Percentiles rank a stretch among this genome's conserved stretches.
These are phyloP conservation scores for Pseudopleuronectes americanus DNA, from an alignment of 2,797 vertebrate genomes.

Conservation along the genomic window DNA sequence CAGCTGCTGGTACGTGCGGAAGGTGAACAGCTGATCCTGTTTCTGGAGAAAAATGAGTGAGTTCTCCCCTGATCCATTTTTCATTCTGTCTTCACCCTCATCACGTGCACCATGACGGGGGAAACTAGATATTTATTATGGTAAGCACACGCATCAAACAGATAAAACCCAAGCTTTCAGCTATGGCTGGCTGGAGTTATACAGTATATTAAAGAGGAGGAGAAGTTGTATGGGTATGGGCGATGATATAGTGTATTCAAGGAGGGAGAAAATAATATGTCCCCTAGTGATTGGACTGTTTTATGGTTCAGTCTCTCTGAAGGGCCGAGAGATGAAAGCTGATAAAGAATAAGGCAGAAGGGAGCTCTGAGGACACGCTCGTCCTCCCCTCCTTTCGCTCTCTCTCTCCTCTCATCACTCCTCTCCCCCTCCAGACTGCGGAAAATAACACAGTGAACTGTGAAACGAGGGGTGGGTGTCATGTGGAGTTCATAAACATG, in stretches of 20 bases:
- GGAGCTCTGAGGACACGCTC: conserved; percentile 51
- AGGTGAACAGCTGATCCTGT: conserved; percentile 85
- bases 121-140: conserved; percentile 38
- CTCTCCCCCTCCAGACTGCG: conserved; percentile 39
- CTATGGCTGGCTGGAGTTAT: conserved; percentile 31
- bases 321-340: conserved; percentile 72
- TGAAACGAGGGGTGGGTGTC: conserved; percentile 50
- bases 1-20: conserved; percentile 85
- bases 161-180: conserved; percentile 28
- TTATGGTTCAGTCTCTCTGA: conserved; percentile 70
- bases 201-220: conserved; percentile 34
- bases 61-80: conserved; percentile 62
- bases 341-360: conserved; percentile 65
- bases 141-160: conserved; percentile 44
- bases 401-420: conserved; percentile 49
- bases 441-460: conserved; percentile 58
- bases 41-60: conserved; percentile 95
- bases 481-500: conserved; percentile 64
- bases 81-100: conserved; percentile 8
- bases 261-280: conserved; percentile 69
- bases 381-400: conserved; percentile 41
- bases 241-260: conserved; percentile 50
- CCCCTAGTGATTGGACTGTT: conserved; percentile 65
- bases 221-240: conserved; percentile 38
- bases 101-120: conserved; percentile 1